Evolutionary conservation across 2,797 vertebrate species (phyloP).

Genomic region (Podarcis siculus): DNA sequence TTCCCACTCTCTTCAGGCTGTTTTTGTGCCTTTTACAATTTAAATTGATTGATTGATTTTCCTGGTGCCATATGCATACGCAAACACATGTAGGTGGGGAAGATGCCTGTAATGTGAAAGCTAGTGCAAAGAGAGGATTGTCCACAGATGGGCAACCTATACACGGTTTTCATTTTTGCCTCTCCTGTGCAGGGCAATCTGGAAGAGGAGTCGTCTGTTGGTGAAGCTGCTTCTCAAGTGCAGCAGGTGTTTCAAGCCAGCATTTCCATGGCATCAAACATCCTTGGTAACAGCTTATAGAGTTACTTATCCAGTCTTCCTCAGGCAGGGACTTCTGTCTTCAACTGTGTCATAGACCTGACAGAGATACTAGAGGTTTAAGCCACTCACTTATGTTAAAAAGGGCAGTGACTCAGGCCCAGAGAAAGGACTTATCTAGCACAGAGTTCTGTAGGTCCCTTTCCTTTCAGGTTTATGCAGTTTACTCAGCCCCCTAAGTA

Average conservation of each 20-base stretch:
- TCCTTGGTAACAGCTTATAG: slow-evolving; percentile 75
- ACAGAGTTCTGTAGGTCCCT: not conserved
- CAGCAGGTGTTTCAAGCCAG: slow-evolving; percentile 82
- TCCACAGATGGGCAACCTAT: not conserved
- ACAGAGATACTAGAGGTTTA: not conserved
- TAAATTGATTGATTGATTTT: too few relatives aligned
- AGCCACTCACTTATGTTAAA: not conserved
- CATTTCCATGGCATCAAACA: slow-evolving; percentile 84
- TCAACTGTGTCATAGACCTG: not conserved
- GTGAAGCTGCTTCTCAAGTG: slow-evolving; percentile 82
- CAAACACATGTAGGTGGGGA: too few relatives aligned
- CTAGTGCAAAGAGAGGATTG: not conserved
- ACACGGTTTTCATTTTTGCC: slow-evolving; percentile 18
- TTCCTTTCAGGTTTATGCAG: not conserved
- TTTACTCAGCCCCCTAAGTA: not conserved
- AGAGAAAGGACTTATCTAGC: not conserved
- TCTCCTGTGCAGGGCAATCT: slow-evolving; percentile 68
- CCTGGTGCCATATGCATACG: too few relatives aligned
- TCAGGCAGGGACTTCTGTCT: not conserved
- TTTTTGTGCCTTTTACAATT: too few relatives aligned
- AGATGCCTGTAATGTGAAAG: not conserved
- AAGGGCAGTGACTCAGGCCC: not conserved
- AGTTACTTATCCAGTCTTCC: not conserved
- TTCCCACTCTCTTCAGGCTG: too few relatives aligned
- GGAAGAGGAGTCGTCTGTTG: slow-evolving; percentile 76